Evolutionary conservation across 2,888 invertebrate species (phyloP).

Genomic region (Ennomos fuscantarius): DNA sequence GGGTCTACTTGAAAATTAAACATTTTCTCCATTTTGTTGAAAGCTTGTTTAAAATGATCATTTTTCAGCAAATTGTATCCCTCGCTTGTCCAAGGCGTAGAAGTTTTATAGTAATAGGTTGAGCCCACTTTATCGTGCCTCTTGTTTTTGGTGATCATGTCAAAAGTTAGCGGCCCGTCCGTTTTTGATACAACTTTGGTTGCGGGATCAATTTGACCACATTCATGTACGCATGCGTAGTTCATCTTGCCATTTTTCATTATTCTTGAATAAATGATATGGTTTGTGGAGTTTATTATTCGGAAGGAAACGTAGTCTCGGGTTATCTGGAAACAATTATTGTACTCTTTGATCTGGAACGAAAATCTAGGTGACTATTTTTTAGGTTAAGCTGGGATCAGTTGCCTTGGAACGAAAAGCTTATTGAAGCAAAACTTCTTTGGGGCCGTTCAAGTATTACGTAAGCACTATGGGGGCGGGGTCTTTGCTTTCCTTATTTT

Average conservation of each 20-base stretch:
- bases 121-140: slow-evolving; percentile 18
- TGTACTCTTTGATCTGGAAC: too few species aligned
- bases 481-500: too few species aligned
- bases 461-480: too few species aligned
- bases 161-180: slow-evolving; percentile 45
- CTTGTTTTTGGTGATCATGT: slow-evolving; percentile 36
- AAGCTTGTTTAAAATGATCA: neutral
- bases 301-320: slow-evolving; percentile 53
- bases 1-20: slow-evolving; percentile 2
- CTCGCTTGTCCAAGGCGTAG: neutral
- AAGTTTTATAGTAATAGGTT: too few species aligned
- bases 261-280: slow-evolving; percentile 65
- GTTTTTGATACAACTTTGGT: slow-evolving; percentile 44
- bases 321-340: slow-evolving; percentile 55
- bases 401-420: too few species aligned
- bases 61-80: neutral
- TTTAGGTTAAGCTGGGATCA: too few species aligned
- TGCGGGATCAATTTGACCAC: slow-evolving; percentile 51
- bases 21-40: slow-evolving; percentile 6
- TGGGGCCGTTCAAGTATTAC: too few species aligned
- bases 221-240: slow-evolving; percentile 58
- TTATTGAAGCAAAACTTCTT: too few species aligned
- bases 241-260: slow-evolving; percentile 58
- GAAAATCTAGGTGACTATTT: too few species aligned
- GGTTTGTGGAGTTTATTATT: slow-evolving; percentile 57